Evolutionary conservation across 2,888 invertebrate genomes (phyloP).

Genomic region (Cerceris rybyensis): DNA sequence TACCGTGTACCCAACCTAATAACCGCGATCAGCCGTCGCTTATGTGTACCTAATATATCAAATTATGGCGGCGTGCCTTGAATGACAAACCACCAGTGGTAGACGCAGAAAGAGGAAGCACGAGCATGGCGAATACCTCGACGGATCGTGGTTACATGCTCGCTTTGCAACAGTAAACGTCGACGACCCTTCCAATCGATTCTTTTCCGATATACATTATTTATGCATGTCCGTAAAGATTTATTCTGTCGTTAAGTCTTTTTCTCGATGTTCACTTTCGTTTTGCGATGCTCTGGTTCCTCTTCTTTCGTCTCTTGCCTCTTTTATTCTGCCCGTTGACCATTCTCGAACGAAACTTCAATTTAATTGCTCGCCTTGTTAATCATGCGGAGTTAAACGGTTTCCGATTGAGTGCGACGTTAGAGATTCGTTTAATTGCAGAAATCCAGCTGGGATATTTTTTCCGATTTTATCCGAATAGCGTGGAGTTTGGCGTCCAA

Average conservation of each 20-base stretch:
- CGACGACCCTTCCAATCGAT: background rate
- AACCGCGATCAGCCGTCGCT: slow-evolving; percentile 80
- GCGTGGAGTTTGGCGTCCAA: no score
- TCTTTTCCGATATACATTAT: background rate
- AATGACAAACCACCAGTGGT: slow-evolving; percentile 70
- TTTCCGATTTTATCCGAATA: background rate
- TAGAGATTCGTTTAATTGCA: background rate
- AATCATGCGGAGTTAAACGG: slow-evolving; percentile 9
- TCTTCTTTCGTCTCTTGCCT: background rate
- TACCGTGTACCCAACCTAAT: slow-evolving; percentile 78
- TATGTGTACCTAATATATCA: slow-evolving; percentile 80
- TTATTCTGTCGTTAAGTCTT: slow-evolving; percentile 30
- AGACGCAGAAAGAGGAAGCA: slow-evolving; percentile 52
- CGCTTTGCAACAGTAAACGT: slow-evolving; percentile 14
- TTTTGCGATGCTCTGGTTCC: background rate
- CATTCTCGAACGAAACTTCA: background rate
- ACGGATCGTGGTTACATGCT: slow-evolving; percentile 17
- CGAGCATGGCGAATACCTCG: slow-evolving; percentile 38
- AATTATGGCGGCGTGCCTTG: slow-evolving; percentile 78
- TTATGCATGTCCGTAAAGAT: slow-evolving; percentile 20
- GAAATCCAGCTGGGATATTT: background rate
- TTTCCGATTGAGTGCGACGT: background rate
- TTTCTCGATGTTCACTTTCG: slow-evolving; percentile 7
- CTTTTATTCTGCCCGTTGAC: background rate
- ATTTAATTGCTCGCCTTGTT: slow-evolving; percentile 20